phyloP scores from a whole-genome alignment of 2,888 invertebrate species.

The Deroplatys truncata region DNA sequence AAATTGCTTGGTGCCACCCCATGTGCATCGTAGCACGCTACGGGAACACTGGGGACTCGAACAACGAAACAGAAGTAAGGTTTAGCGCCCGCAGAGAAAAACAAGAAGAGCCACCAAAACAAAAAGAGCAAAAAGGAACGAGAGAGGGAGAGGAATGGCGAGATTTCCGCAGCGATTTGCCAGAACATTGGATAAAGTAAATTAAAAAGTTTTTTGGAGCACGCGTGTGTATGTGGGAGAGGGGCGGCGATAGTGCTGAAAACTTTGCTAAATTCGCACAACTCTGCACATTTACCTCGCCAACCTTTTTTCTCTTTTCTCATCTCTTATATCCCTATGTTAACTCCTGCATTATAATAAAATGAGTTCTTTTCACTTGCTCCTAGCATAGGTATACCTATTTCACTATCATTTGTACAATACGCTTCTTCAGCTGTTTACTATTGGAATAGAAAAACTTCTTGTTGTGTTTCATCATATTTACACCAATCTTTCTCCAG shows the following conservation, averaged over 20 bases:
- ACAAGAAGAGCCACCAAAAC: neutral
- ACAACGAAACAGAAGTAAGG: neutral
- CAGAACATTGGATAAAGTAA: slow-evolving; percentile 17
- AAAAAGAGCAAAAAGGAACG: slow-evolving; percentile 1
- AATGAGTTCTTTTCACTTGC: neutral
- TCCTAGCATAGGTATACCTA: too few relatives aligned
- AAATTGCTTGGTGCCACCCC: neutral
- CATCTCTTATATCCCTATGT: neutral
- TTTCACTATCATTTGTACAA: neutral
- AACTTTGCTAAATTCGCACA: neutral
- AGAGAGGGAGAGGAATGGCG: slow-evolving; percentile 4
- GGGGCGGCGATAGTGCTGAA: neutral
- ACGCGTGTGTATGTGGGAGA: neutral
- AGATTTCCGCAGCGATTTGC: slow-evolving; percentile 16
- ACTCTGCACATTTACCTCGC: neutral
- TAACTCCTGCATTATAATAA: neutral
- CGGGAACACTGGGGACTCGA: neutral
- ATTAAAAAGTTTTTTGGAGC: slow-evolving; percentile 13
- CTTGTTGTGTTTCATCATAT: too few relatives aligned
- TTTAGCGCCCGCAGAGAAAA: neutral
- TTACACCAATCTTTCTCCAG: too few relatives aligned
- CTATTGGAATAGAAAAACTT: too few relatives aligned
- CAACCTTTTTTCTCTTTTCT: neutral
- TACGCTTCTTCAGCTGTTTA: too few relatives aligned
- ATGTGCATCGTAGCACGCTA: neutral